Evolutionary conservation across 2,888 invertebrate species (phyloP).

Genomic region (Cerastis rubricosa): DNA sequence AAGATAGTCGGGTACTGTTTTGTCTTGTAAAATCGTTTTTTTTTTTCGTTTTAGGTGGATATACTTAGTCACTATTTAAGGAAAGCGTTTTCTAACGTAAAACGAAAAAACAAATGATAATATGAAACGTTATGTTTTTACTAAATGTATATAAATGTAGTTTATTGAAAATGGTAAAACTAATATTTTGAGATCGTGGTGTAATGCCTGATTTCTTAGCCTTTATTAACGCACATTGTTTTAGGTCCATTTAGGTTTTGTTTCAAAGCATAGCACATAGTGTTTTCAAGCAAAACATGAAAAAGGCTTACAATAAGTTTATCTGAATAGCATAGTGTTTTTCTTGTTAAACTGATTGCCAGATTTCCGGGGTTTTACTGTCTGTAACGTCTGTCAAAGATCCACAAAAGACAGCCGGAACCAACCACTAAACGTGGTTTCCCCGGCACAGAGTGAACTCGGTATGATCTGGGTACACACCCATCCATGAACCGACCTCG

Average conservation of each 20-base stretch:
- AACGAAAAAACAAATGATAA: too few species aligned
- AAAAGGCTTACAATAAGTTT: too few species aligned
- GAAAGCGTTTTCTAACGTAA: too few species aligned
- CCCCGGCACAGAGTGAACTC: too few species aligned
- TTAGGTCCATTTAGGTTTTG: neutral
- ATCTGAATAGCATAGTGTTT: too few species aligned
- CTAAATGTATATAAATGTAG: too few species aligned
- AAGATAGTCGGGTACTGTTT: neutral
- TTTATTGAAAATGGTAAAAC: neutral
- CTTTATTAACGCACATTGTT: neutral
- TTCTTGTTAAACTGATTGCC: too few species aligned
- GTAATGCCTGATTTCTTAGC: too few species aligned
- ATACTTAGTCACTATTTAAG: neutral
- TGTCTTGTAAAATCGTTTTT: neutral
- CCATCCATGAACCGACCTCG: neutral
- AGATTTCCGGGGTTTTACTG: neutral
- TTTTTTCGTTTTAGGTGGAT: neutral
- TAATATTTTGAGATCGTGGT: neutral
- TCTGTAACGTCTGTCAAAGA: neutral
- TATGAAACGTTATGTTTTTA: too few species aligned
- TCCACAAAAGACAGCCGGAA: neutral
- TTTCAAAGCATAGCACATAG: neutral
- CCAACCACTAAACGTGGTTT: neutral
- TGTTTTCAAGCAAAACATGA: neutral
- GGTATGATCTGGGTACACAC: neutral